Evolutionary conservation across 2,888 invertebrate genomes (phyloP), one percentile per base, ranked within the genome.

Genomic region (Scelioninae gen. 2): DNA sequence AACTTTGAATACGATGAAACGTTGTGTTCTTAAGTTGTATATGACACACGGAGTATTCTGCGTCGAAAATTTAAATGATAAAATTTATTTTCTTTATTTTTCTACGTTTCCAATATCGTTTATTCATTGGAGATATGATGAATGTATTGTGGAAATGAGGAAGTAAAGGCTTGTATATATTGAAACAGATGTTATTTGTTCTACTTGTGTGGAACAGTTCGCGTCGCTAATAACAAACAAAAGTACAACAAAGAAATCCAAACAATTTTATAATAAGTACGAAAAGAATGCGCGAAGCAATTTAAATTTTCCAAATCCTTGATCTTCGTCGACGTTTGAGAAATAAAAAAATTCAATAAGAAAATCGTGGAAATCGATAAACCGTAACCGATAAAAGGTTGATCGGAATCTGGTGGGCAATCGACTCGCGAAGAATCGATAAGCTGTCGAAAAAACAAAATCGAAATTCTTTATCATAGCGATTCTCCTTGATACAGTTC

Each of bases 401-500:
- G n/a, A n/a, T n/a, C n/a, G n/a, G n/a, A n/a, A n/a, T n/a, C n/a
- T n/a, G n/a, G n/a, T n/a, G n/a, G n/a, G n/a, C n/a, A n/a, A n/a
- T 25, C 25, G 6, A 25, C 25, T 25, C 25, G 25, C 25, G 25
- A 25, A 25, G n/a, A n/a, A 25, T 25, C 18, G 43, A 63, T 43
- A 37, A 52, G 37, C 39, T 33, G n/a, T 10, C 41, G 15, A 18
- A 53, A 53, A 33, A 33, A 45, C 45, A 60, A 37, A 64, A 64
- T 61, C 53, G 45, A 53, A 64, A 64, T 53, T 64, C 25, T 45
- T 43, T 53, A 53, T 45, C 45, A 3, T 15, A 18, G 33, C 50
- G 11, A 57, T 60, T 69, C 45, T n/a, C 61, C 61, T 61, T 69
- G 69, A 61, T 61, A 69, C 69, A 61, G 52, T 69, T 69, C 37